Evolutionary conservation across 2,888 invertebrate genomes (phyloP).

Genomic region (Sphaerolaimus hirsutus): DNA sequence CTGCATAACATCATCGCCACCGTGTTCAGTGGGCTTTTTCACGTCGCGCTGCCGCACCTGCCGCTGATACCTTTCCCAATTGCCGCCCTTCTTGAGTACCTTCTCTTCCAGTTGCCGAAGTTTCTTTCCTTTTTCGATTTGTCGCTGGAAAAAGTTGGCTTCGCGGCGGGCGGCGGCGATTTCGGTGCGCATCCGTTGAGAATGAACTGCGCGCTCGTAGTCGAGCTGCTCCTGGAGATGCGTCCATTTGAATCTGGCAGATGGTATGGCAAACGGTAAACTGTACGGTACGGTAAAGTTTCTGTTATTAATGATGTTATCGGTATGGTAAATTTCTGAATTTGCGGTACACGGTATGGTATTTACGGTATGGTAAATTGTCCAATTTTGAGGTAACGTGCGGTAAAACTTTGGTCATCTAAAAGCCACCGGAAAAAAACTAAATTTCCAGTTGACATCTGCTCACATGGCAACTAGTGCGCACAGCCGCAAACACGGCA

Average conservation of each 20-base stretch:
- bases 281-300: too few relatives aligned
- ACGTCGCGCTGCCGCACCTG: slow-evolving; percentile 12
- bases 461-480: too few relatives aligned
- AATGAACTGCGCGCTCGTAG: slow-evolving; percentile 66
- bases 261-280: too few relatives aligned
- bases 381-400: too few relatives aligned
- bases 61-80: slow-evolving; percentile 16
- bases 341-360: too few relatives aligned
- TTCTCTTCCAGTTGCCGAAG: slow-evolving; percentile 19
- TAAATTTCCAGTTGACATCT: background rate
- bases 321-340: too few relatives aligned
- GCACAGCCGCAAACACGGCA: too few relatives aligned
- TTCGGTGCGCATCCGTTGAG: slow-evolving; percentile 59
- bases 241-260: slow-evolving; percentile 79
- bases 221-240: slow-evolving; percentile 75
- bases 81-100: slow-evolving; percentile 17
- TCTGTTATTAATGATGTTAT: too few relatives aligned
- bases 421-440: too few relatives aligned
- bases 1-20: slow-evolving; percentile 7
- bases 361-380: too few relatives aligned
- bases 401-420: too few relatives aligned
- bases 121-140: slow-evolving; percentile 25
- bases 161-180: slow-evolving; percentile 73
- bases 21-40: slow-evolving; percentile 7
- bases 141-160: slow-evolving; percentile 53